Conservation (phyloP, 2,797 vertebrate species). For the Chelon auratus region DNA sequence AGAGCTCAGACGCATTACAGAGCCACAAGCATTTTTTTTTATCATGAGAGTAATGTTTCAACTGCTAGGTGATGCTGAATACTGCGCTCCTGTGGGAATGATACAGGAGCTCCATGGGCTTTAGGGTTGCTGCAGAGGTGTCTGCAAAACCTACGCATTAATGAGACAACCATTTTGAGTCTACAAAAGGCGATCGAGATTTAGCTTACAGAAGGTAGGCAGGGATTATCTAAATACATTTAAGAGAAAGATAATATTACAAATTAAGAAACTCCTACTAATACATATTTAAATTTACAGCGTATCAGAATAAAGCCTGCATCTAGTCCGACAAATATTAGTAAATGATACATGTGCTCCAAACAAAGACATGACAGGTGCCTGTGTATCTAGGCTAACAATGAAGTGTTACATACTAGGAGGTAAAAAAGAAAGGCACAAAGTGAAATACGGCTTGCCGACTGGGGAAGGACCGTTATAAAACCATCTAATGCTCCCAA, state of each 20-base stretch:
- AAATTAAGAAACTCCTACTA: background rate
- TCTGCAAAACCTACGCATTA: slow-evolving; percentile 68
- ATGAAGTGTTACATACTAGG: background rate
- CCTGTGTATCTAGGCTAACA: background rate
- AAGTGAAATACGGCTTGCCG: background rate
- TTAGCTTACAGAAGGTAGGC: slow-evolving; percentile 9
- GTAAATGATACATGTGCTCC: slow-evolving; percentile 9
- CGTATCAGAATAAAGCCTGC: background rate
- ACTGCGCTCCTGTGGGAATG: slow-evolving; percentile 63
- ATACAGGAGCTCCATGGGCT: slow-evolving; percentile 66
- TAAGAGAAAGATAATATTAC: slow-evolving; percentile 9
- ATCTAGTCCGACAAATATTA: background rate
- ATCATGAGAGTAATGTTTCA: slow-evolving; percentile 54
- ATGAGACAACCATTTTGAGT: slow-evolving; percentile 76
- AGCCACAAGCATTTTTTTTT: slow-evolving; percentile 23
- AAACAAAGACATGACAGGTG: slow-evolving; percentile 20
- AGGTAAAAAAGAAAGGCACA: background rate
- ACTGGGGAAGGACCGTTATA: background rate
- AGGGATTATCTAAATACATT: slow-evolving; percentile 27
- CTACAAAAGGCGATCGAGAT: slow-evolving; percentile 33
- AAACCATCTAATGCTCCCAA: slow-evolving; percentile 19
- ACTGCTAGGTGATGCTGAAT: slow-evolving; percentile 63
- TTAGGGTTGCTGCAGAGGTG: slow-evolving; percentile 62
- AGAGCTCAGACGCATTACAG: slow-evolving; percentile 13
- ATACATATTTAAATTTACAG: background rate